Evolutionary conservation across 1,140 invertebrate species (phyloP).

Genomic region (Penaeus chinensis): DNA sequence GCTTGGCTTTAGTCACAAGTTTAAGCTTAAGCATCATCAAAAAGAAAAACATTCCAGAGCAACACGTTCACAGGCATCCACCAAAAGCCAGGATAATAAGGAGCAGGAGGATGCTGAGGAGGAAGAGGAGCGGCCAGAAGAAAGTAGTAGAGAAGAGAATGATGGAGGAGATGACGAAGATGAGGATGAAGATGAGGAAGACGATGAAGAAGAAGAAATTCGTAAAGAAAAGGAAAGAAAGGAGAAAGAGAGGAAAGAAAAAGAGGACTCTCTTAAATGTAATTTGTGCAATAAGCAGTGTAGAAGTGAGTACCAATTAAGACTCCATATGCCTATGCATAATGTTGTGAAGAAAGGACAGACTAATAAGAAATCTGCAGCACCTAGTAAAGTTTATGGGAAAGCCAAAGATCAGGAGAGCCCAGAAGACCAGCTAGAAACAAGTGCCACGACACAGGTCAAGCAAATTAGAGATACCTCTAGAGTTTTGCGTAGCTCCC

Average conservation of each 20-base stretch:
- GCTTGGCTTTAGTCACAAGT: conserved; percentile 52
- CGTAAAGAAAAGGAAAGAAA: conserved; percentile 39
- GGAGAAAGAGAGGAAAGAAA: conserved; percentile 34
- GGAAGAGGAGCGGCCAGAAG: not conserved
- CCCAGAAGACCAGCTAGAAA: not conserved
- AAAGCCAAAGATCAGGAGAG: conserved; percentile 1
- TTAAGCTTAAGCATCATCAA: conserved; percentile 60
- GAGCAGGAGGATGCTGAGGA: not conserved
- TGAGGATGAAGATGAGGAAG: conserved; percentile 16
- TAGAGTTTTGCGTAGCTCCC: conserved; percentile 28
- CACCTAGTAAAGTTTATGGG: conserved; percentile 14
- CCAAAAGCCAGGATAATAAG: conserved; percentile 11
- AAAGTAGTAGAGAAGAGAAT: not conserved
- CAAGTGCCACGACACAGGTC: not conserved
- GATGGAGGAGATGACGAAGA: conserved; percentile 11
- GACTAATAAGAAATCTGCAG: conserved; percentile 16
- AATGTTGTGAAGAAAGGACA: conserved; percentile 30
- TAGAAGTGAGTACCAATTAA: conserved; percentile 58
- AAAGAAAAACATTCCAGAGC: conserved; percentile 48
- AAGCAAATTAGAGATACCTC: conserved; percentile 12
- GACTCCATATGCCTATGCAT: conserved; percentile 47
- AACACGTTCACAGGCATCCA: conserved; percentile 29
- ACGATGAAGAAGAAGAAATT: conserved; percentile 42
- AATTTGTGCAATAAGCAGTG: conserved; percentile 56
- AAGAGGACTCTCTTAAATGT: conserved; percentile 51